A percentile compares a stretch with the other conserved stretches of the same genome.
Conservation (phyloP, 1,140 invertebrate species). For the Lepeophtheirus salmonis region DNA sequence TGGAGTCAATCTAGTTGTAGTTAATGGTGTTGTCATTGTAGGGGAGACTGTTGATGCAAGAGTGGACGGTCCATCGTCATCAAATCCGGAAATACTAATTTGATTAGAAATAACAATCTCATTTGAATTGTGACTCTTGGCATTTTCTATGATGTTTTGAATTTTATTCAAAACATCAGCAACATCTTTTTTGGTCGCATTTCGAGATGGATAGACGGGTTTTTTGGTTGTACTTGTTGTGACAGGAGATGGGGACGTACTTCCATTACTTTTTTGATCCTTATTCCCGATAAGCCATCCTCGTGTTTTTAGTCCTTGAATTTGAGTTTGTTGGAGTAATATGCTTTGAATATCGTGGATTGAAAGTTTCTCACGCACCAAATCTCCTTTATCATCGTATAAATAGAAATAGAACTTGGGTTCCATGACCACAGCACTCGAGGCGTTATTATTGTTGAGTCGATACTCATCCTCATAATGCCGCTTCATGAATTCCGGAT, state of each 20-base stretch:
- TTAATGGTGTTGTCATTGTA: constrained; percentile 3
- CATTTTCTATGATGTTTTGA: neutral
- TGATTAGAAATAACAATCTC: no score
- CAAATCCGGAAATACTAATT: no score
- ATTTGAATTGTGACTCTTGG: no score
- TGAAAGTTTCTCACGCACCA: constrained; percentile 5
- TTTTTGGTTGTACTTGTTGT: neutral
- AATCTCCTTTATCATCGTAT: constrained; percentile 5
- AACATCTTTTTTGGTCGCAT: neutral
- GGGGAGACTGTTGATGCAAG: no score
- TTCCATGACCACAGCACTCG: neutral
- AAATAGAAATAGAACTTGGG: constrained; percentile 10
- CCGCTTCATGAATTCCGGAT: constrained; percentile 7
- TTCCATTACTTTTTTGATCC: no score
- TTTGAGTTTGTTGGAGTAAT: constrained; percentile 3
- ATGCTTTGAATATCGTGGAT: constrained; percentile 9
- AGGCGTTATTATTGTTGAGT: neutral
- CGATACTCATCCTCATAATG: constrained; percentile 1
- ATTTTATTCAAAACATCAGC: neutral
- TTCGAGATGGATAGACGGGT: neutral
- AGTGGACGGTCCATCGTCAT: no score
- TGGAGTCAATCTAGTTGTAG: neutral
- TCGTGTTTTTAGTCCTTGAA: neutral
- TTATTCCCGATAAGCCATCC: neutral
- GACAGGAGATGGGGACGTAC: neutral